Base-by-base conservation (phyloP, 2,797 vertebrate species). In the Tokudaia tokunoshimensis region DNA sequence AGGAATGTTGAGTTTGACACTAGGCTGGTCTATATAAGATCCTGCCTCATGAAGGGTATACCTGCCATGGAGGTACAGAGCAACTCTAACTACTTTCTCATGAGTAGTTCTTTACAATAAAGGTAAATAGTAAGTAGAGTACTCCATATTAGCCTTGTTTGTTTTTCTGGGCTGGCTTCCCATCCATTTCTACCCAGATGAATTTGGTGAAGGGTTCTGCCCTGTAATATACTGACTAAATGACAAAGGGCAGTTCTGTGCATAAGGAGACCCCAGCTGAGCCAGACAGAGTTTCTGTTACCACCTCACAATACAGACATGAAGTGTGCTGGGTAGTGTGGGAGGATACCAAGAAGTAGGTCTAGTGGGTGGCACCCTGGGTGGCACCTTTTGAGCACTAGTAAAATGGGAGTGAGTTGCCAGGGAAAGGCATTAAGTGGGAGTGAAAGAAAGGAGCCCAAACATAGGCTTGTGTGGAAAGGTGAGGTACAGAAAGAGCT, bases 321-420 rank as follows among this genome's bases (percentile, higher is more conserved):
- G 57, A n/a, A 47, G 10, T 22, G 9, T 26, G 1, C 59, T 67
- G 37, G 59, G 29, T 37, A 55, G 5, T 19, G 7, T 34, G 82
- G n/a, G 29, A 37, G 31, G 44, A 11, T 29, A n/a, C 26, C 70
- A 47, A n/a, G 5, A 37, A 17, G 57, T 47, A 84, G 41, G 50
- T 22, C 5, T 9, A n/a, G 13, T 34, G 41, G 52, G 59, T 37
- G 41, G 26, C 47, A 50, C 44, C 20, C 6, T n/a, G 20, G 41
- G 17, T 34, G 17, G 11, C 83, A 3, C 9, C 31, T n/a, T 1
- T 47, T 1, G 2, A 26, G 37, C 7, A 1, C 13, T 0, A 0
- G 0, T 19, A 11, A 47, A 63, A n/a, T 4, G 20, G 15, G 34
- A 52, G 12, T 5, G 19, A 17, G 15, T 26, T n/a, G 47, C 37